Evolutionary conservation across 2,888 invertebrate species (phyloP).

Genomic region (Latrodectus elegans): DNA sequence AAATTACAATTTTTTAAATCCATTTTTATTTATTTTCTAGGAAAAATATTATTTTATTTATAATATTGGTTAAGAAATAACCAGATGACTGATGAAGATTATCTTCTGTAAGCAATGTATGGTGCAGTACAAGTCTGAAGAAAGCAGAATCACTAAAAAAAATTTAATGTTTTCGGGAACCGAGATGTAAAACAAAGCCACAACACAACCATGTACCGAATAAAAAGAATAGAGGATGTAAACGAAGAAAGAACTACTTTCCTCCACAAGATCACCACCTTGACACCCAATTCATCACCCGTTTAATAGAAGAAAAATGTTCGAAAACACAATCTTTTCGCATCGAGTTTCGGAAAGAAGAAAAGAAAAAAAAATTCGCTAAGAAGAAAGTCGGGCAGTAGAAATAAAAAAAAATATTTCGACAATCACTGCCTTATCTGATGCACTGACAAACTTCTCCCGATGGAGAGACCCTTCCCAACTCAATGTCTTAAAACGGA

Average conservation of each 20-base stretch:
- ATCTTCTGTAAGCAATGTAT: too few relatives aligned
- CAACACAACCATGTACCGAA: neutral
- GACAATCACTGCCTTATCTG: constrained; percentile 46
- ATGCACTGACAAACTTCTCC: constrained; percentile 48
- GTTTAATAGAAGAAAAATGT: constrained; percentile 27
- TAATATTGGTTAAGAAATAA: too few relatives aligned
- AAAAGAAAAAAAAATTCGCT: constrained; percentile 1
- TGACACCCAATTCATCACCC: constrained; percentile 50
- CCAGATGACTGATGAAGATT: too few relatives aligned
- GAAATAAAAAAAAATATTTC: constrained; percentile 23
- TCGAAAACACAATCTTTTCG: constrained; percentile 26
- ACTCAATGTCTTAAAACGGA: constrained; percentile 31
- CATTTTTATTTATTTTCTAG: too few relatives aligned
- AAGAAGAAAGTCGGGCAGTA: neutral
- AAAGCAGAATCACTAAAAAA: too few relatives aligned
- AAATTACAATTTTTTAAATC: too few relatives aligned
- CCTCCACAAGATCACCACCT: neutral
- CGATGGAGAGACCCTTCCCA: constrained; percentile 18
- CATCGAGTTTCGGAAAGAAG: neutral
- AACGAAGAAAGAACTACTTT: constrained; percentile 11
- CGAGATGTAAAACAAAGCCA: neutral
- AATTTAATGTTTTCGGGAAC: neutral
- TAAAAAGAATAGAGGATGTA: neutral
- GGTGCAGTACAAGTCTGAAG: too few relatives aligned
- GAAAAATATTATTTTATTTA: too few relatives aligned